Evolutionary conservation across 92 coral and sea anemone species (phyloP).

Genomic region (Porites cylindrica): DNA sequence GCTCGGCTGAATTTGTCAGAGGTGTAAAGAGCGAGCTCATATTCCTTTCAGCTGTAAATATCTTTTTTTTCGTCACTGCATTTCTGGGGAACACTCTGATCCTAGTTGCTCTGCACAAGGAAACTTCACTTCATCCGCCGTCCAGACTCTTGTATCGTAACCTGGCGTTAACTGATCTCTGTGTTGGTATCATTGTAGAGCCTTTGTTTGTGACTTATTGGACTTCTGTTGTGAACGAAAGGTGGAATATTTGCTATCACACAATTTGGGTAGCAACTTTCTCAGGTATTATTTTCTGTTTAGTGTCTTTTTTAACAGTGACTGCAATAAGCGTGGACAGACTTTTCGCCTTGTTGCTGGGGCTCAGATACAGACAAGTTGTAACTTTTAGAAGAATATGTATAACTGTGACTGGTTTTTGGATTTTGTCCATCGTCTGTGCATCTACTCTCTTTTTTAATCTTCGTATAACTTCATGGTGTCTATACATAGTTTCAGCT

Average conservation of each 20-base stretch:
- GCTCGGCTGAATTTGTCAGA: too few relatives aligned
- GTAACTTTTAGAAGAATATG: background rate
- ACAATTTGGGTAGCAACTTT: too few relatives aligned
- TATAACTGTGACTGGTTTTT: too few relatives aligned
- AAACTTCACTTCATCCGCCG: conserved; percentile 3
- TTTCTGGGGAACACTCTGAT: conserved; percentile 13
- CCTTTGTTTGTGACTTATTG: too few relatives aligned
- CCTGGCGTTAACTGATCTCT: conserved; percentile 5
- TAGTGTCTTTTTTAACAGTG: background rate
- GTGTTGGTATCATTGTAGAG: conserved; percentile 8
- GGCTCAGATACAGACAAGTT: conserved; percentile 11
- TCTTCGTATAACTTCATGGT: too few relatives aligned
- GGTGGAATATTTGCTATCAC: too few relatives aligned
- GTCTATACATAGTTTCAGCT: too few relatives aligned
- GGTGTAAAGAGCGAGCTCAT: too few relatives aligned
- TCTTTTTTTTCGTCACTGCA: background rate
- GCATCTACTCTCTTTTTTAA: too few relatives aligned
- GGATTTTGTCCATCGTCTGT: too few relatives aligned
- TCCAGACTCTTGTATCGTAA: conserved; percentile 29
- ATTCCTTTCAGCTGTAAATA: background rate
- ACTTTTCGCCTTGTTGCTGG: conserved; percentile 25
- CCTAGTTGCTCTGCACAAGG: background rate
- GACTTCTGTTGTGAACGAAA: too few relatives aligned
- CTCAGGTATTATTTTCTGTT: too few relatives aligned
- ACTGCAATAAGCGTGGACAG: conserved; percentile 19